Evolutionary conservation across 30 jellyfish, hydroid and myxozoan species (phyloP).

Genomic region (Kudoa iwatai): DNA sequence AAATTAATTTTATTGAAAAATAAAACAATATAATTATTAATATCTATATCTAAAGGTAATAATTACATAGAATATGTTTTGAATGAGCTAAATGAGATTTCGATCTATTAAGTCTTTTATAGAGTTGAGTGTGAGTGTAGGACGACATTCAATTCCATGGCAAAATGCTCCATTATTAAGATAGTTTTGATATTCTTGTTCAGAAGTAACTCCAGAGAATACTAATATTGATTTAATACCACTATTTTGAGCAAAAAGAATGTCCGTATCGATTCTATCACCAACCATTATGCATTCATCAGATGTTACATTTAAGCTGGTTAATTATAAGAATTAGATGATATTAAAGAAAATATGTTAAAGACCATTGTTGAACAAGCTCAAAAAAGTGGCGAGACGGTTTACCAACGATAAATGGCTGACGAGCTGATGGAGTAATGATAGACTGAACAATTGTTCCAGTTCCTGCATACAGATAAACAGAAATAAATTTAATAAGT

Average conservation of each 20-base stretch:
- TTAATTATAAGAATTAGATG: too few relatives aligned
- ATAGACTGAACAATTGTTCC: conserved; percentile 62
- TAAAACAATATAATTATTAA: too few relatives aligned
- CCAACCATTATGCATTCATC: conserved; percentile 18
- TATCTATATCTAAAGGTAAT: too few relatives aligned
- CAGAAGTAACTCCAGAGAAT: conserved; percentile 23
- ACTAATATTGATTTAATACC: conserved; percentile 53
- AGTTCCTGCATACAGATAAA: conserved; percentile 12
- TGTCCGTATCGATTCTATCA: conserved; percentile 50
- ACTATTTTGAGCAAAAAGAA: conserved; percentile 23
- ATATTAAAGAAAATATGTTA: background rate
- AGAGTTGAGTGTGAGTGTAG: too few relatives aligned
- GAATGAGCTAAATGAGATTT: too few relatives aligned
- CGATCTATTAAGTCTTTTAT: too few relatives aligned
- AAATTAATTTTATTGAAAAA: too few relatives aligned
- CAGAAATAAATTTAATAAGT: too few relatives aligned
- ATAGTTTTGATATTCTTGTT: conserved; percentile 1
- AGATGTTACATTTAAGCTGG: conserved; percentile 12
- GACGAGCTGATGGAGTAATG: conserved; percentile 13
- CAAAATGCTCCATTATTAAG: too few relatives aligned
- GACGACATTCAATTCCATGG: too few relatives aligned
- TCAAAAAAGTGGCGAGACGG: conserved; percentile 37
- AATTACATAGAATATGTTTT: too few relatives aligned
- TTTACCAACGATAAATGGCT: conserved; percentile 52
- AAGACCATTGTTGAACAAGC: conserved; percentile 17